Conservation (phyloP, 64 coral and sea anemone species). For the Anthopleura sola region DNA sequence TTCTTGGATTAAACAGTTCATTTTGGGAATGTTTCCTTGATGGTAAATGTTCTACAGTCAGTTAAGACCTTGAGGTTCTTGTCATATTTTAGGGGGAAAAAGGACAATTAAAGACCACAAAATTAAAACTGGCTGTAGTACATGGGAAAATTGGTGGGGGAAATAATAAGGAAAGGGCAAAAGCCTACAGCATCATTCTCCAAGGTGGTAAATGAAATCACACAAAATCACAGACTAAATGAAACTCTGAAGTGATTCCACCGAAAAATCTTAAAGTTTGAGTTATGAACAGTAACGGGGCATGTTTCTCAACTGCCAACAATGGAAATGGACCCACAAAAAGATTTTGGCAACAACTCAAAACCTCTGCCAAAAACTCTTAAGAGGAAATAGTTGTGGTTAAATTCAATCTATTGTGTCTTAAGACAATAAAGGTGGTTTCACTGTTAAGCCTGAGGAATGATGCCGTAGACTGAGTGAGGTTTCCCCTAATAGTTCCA, state of each 20-base stretch:
- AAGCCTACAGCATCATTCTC: background rate
- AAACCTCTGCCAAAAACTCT: background rate
- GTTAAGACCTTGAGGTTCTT: background rate
- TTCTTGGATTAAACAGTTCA: conserved; percentile 1
- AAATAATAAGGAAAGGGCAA: background rate
- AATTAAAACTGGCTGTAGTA: background rate
- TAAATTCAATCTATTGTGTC: background rate
- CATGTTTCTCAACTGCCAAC: background rate
- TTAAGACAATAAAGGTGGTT: background rate
- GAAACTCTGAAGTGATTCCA: no score
- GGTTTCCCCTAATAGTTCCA: background rate
- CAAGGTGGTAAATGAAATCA: background rate
- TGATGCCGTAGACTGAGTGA: background rate
- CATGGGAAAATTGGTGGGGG: background rate
- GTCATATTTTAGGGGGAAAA: background rate
- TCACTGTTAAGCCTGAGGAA: background rate
- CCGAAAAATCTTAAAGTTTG: no score
- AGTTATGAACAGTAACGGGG: background rate
- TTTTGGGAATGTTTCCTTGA: background rate
- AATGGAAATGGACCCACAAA: background rate
- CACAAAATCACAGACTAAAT: background rate
- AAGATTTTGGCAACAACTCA: background rate
- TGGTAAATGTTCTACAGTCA: background rate
- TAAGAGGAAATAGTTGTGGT: background rate
- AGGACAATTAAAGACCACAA: background rate